phyloP scores from a whole-genome alignment of 2,113 vertebrate species.

The Capreolus pygargus region DNA sequence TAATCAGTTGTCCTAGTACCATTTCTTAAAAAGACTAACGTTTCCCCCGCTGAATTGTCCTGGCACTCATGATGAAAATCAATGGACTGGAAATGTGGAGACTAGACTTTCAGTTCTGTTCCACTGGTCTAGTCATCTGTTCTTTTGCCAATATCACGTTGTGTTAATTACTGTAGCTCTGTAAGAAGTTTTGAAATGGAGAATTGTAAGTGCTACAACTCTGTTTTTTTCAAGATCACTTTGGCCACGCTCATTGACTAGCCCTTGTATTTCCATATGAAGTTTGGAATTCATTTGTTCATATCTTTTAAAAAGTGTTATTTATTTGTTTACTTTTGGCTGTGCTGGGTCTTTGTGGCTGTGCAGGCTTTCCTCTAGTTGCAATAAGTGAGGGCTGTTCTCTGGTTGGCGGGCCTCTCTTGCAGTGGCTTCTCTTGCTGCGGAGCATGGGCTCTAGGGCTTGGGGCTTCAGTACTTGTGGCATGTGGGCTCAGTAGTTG shows the following conservation, averaged over 20 bases:
- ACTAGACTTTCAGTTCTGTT: neutral
- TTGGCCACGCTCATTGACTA: neutral
- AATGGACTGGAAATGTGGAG: neutral
- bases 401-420: neutral
- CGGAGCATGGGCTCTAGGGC: neutral
- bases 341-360: neutral
- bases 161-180: neutral
- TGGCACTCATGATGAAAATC: neutral
- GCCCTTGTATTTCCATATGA: neutral
- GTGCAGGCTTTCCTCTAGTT: neutral
- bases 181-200: neutral
- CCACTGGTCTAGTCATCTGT: neutral
- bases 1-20: neutral
- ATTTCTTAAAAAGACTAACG: neutral
- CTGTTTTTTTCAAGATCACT: neutral
- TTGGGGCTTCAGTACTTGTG: neutral
- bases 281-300: neutral
- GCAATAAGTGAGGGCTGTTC: neutral
- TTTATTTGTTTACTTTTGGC: neutral
- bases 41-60: neutral
- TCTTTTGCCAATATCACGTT: neutral
- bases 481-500: too few species aligned
- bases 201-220: neutral
- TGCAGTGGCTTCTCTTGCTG: neutral
- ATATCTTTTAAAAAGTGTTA: neutral